A percentile compares a stretch with the other conserved stretches of the same genome.
Evolutionary conservation across 1,140 invertebrate species (phyloP).

Genomic region (Heliconius nattereri): DNA sequence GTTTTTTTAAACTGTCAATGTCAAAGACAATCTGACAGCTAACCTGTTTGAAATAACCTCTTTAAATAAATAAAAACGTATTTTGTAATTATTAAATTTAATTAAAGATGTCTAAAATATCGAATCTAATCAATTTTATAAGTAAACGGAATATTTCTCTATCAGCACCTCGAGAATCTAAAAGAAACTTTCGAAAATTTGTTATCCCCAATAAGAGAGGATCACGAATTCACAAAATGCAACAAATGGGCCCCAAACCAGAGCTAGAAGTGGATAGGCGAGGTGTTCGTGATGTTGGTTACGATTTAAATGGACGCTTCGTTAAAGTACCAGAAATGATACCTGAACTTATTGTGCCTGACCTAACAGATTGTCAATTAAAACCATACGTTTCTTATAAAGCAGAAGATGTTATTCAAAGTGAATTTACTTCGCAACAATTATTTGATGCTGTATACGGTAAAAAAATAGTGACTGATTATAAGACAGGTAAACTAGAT

Average conservation of each 20-base stretch:
- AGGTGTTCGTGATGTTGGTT: slow-evolving; percentile 85
- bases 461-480: slow-evolving; percentile 90
- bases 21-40: too few species aligned
- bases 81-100: background rate
- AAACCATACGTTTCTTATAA: slow-evolving; percentile 97
- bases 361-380: slow-evolving; percentile 89
- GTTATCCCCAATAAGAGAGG: slow-evolving; percentile 87
- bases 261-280: slow-evolving; percentile 84
- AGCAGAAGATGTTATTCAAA: slow-evolving; percentile 86
- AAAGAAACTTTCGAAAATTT: slow-evolving; percentile 91
- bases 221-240: slow-evolving; percentile 84
- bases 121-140: slow-evolving; percentile 59
- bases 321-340: slow-evolving; percentile 92
- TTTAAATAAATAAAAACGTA: background rate
- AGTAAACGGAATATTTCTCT: slow-evolving; percentile 83
- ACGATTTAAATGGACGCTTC: slow-evolving; percentile 82
- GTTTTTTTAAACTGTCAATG: too few species aligned
- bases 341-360: slow-evolving; percentile 95
- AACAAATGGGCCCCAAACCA: slow-evolving; percentile 82
- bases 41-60: slow-evolving; percentile 8
- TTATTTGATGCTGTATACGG: slow-evolving; percentile 93
- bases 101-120: slow-evolving; percentile 66
- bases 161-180: slow-evolving; percentile 83
- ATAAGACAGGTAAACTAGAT: slow-evolving; percentile 86
- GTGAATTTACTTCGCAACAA: slow-evolving; percentile 91